phyloP scores from a whole-genome alignment of 2,797 vertebrate genomes.

The Oreochromis mossambicus region DNA sequence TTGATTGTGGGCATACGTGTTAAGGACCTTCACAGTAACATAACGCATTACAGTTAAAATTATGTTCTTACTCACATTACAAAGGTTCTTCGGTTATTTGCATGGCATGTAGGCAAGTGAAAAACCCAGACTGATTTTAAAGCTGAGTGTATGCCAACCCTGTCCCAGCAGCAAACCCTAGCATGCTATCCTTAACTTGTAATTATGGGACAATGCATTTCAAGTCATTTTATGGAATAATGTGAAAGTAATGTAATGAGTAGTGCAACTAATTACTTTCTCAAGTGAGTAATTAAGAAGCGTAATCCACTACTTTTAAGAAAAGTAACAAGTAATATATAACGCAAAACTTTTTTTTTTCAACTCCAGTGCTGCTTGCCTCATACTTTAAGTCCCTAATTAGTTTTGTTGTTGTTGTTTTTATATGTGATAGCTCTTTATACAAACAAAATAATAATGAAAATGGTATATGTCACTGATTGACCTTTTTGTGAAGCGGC shows the following conservation, averaged over 20 bases:
- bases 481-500: background rate
- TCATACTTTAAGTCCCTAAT: background rate
- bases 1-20: background rate
- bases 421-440: background rate
- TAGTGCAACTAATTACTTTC: background rate
- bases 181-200: background rate
- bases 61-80: background rate
- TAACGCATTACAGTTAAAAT: background rate
- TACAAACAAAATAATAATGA: background rate
- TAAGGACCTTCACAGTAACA: background rate
- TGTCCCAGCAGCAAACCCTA: background rate
- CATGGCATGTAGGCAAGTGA: background rate
- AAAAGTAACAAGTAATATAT: background rate
- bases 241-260: background rate
- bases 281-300: background rate
- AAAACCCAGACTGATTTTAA: background rate
- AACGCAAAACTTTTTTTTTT: too few relatives aligned
- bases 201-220: background rate
- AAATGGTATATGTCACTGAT: background rate
- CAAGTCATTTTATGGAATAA: background rate
- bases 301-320: background rate
- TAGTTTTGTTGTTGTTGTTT: background rate
- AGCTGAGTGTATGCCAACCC: background rate
- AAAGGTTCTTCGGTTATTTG: background rate
- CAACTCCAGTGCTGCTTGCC: background rate